A percentile compares a stretch with the other conserved stretches of the same genome.
These are phyloP conservation scores for Saccopteryx bilineata DNA, from an alignment of 2,113 vertebrate species.

Conservation along the genomic window DNA sequence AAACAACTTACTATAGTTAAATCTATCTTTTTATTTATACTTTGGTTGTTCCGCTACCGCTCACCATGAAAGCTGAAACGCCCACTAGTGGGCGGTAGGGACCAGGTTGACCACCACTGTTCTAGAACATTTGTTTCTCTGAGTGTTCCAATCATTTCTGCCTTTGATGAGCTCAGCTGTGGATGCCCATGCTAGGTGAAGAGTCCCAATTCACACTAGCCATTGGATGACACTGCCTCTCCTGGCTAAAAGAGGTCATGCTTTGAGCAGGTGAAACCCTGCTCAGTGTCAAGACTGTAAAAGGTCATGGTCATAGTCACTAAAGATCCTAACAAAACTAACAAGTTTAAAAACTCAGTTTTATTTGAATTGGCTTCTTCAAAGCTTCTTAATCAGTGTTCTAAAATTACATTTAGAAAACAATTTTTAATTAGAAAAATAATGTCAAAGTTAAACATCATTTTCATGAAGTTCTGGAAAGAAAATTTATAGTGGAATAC, in stretches of 20 bases:
- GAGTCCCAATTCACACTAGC: rapidly evolving
- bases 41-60: too few species aligned
- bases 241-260: background rate
- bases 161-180: background rate
- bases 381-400: background rate
- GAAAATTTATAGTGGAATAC: background rate
- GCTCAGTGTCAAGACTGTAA: background rate
- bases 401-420: background rate
- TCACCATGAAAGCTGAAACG: too few species aligned
- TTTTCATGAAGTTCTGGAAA: slow-evolving; percentile 17
- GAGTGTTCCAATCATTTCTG: background rate
- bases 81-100: too few species aligned
- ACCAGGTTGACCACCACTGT: too few species aligned
- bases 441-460: background rate
- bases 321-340: background rate
- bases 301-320: background rate
- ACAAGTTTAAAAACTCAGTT: background rate
- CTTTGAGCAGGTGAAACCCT: background rate
- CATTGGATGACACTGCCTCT: background rate
- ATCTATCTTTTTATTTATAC: too few species aligned
- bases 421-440: background rate
- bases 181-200: rapidly evolving
- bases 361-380: background rate
- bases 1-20: too few species aligned
- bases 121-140: background rate